Evolutionary conservation across 2,888 invertebrate species (phyloP), one percentile per base, ranked within the genome.

Genomic region (Chloromyia formosa): DNA sequence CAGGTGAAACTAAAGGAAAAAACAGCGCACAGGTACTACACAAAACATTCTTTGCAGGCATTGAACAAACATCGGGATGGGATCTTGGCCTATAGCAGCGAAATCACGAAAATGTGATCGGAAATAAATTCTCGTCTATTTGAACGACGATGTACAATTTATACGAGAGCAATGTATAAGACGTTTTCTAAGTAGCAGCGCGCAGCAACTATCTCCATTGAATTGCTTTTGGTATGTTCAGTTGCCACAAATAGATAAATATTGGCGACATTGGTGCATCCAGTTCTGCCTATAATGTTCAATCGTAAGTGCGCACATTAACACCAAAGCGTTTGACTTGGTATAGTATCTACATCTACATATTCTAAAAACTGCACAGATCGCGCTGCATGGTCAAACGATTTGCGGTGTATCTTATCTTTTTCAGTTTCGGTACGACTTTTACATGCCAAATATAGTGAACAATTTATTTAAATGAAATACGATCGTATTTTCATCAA

Each of bases 41-140:
- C 2, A 35, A 35, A 49, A 54, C 23, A 71, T 71, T 71, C 40
- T 23, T 35, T 27, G 49, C 18, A 16, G 1, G 66, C 66, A 42
- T 42, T 22, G 58, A 14, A 27, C 61, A 27, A 27, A 22, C 23
- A 61, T 61, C 16, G 27, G 27, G 27, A 61, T 61, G 23, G 3
- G 42, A 64, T 40, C 62, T 12, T 10, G 62, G 53, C 58, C 18
- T 53, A 45, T 60, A 27, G 49, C 23, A 61, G 49, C 60, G 18
- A 61, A 73, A 73, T 73, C 73, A 73, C 73, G 61, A 73, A 73
- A 73, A 61, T 73, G 61, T 73, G 73, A 73, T 73, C 73, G 73
- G 73, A 73, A 73, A 73, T 73, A 73, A 73, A 73, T 73, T 73
- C 73, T 73, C 40, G 49, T 40, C 27, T 73, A 73, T 73, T 60